phyloP scores from a whole-genome alignment of 2,888 invertebrate species.

The Panopea generosa region DNA sequence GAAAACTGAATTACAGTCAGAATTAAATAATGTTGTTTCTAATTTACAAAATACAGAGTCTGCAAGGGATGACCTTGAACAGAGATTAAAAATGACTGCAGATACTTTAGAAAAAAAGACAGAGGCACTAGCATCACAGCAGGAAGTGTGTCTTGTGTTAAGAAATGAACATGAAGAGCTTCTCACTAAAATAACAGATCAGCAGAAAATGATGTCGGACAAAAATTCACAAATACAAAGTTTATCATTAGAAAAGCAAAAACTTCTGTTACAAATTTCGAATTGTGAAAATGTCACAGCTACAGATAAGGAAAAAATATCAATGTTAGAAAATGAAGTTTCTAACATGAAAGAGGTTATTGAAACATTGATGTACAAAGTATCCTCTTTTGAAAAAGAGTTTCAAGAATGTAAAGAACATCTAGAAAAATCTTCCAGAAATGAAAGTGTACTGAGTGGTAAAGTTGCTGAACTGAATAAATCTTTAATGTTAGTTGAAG shows the following conservation, averaged over 20 bases:
- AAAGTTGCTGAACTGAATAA: neutral
- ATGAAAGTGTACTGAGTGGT: slow-evolving; percentile 1
- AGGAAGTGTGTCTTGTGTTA: slow-evolving; percentile 19
- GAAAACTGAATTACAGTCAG: slow-evolving; percentile 43
- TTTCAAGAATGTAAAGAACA: slow-evolving; percentile 1
- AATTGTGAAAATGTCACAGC: slow-evolving; percentile 26
- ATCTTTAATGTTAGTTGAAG: slow-evolving; percentile 16
- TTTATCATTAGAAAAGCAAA: slow-evolving; percentile 49
- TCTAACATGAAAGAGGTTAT: neutral
- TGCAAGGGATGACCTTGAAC: slow-evolving; percentile 52
- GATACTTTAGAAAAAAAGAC: slow-evolving; percentile 25
- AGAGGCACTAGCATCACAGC: slow-evolving; percentile 10
- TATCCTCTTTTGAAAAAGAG: neutral
- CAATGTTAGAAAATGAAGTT: slow-evolving; percentile 1
- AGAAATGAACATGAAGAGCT: slow-evolving; percentile 39
- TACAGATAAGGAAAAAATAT: slow-evolving; percentile 11
- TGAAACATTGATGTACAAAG: neutral
- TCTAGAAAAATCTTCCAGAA: slow-evolving; percentile 9
- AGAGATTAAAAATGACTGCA: slow-evolving; percentile 21
- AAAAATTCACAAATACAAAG: slow-evolving; percentile 48
- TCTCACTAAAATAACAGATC: slow-evolving; percentile 16
- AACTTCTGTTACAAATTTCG: slow-evolving; percentile 35
- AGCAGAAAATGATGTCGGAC: slow-evolving; percentile 37
- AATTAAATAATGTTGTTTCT: slow-evolving; percentile 48
- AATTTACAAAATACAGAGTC: slow-evolving; percentile 58